Conservation (phyloP, 2,888 invertebrate species). For the Cheilosia scutellata region DNA sequence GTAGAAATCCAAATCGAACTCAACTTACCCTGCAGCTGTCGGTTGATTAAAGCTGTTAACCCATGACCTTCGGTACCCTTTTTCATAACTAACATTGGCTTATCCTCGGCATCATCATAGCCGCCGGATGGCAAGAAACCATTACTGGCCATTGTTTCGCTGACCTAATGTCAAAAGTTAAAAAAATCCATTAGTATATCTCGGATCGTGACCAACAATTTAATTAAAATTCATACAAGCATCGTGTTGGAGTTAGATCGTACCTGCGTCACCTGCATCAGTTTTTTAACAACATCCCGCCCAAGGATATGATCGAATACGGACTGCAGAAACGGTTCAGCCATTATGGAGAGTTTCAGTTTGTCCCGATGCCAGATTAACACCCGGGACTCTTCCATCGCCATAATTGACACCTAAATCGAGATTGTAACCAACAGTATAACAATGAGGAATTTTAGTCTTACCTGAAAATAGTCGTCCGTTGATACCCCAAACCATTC, state of each 20-base stretch:
- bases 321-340: slow-evolving; percentile 92
- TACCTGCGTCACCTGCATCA: slow-evolving; percentile 90
- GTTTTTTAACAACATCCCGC: slow-evolving; percentile 93
- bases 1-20: slow-evolving; percentile 50
- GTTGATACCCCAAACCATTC: slow-evolving; percentile 96
- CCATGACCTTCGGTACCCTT: slow-evolving; percentile 89
- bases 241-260: slow-evolving; percentile 19
- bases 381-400: slow-evolving; percentile 93
- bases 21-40: slow-evolving; percentile 90
- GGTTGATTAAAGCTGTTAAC: slow-evolving; percentile 90
- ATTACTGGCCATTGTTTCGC: slow-evolving; percentile 92
- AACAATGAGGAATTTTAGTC: neutral
- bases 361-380: slow-evolving; percentile 94
- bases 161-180: slow-evolving; percentile 86
- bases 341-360: slow-evolving; percentile 92
- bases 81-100: slow-evolving; percentile 91
- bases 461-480: slow-evolving; percentile 93
- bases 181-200: slow-evolving; percentile 5
- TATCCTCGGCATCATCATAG: slow-evolving; percentile 90
- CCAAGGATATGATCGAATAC: slow-evolving; percentile 94
- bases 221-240: slow-evolving; percentile 45
- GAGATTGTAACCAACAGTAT: neutral
- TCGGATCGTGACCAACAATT: slow-evolving; percentile 3
- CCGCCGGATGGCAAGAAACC: slow-evolving; percentile 89
- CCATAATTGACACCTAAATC: slow-evolving; percentile 92